A percentile compares a stretch with the other conserved stretches of the same genome.
Conservation (phyloP, 92 coral and sea anemone genomes). For the Epizoanthus illoricatus region DNA sequence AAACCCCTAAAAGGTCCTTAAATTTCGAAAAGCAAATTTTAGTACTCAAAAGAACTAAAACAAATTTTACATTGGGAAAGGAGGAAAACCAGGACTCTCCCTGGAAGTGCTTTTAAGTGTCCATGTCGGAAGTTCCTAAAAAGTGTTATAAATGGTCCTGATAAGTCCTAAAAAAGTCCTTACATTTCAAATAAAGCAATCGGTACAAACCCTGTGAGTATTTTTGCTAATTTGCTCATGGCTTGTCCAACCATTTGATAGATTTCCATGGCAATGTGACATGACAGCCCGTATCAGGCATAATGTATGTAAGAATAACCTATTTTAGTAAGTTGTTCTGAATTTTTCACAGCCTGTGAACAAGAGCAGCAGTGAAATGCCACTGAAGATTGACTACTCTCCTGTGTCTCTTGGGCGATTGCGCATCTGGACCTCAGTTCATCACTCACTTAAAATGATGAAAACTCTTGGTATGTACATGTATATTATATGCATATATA, state of each 20-base stretch:
- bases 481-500: too few species aligned
- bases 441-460: conserved; percentile 76
- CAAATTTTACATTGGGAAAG: too few species aligned
- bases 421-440: conserved; percentile 82
- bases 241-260: background rate
- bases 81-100: too few species aligned
- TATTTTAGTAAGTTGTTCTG: background rate
- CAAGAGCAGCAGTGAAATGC: conserved; percentile 72
- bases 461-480: conserved; percentile 62
- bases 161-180: too few species aligned
- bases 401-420: conserved; percentile 90
- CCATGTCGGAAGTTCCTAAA: too few species aligned
- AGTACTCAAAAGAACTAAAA: too few species aligned
- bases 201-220: too few species aligned
- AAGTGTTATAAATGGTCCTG: too few species aligned
- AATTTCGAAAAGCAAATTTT: too few species aligned
- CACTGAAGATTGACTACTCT: conserved; percentile 75
- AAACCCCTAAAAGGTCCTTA: too few species aligned
- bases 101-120: too few species aligned
- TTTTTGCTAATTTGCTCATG: background rate
- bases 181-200: too few species aligned
- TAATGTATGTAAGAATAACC: background rate
- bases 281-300: background rate
- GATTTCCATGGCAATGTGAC: background rate
- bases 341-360: conserved; percentile 66